Evolutionary conservation across 2,113 vertebrate genomes (phyloP).

Genomic region (Anarhynchus alexandrinus): DNA sequence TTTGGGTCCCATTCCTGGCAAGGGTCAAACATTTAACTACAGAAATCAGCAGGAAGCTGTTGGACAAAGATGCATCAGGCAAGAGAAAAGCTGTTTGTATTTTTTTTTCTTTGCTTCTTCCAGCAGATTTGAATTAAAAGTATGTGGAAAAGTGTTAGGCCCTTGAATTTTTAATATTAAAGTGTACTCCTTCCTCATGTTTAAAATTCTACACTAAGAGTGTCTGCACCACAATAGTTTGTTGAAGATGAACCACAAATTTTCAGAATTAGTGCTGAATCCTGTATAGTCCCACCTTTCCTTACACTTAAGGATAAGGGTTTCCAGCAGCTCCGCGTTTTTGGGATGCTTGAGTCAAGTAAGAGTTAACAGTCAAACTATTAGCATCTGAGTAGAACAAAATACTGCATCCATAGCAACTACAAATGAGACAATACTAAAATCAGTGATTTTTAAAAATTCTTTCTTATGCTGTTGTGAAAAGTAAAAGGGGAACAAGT

Average conservation of each 20-base stretch:
- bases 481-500: not conserved
- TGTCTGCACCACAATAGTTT: not conserved
- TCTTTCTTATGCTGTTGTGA: not conserved
- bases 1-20: slow-evolving; percentile 50
- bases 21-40: slow-evolving; percentile 46
- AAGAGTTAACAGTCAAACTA: not conserved
- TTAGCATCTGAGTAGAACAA: not conserved
- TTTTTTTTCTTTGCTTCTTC: not conserved
- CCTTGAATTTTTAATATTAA: not conserved
- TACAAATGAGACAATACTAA: not conserved
- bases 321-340: not conserved
- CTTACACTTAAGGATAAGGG: not conserved
- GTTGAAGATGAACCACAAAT: not conserved
- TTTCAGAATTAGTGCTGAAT: not conserved
- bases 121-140: slow-evolving; percentile 2
- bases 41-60: slow-evolving; percentile 41
- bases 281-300: not conserved
- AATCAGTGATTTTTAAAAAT: not conserved
- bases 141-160: not conserved
- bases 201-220: not conserved
- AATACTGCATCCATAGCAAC: slow-evolving; percentile 40
- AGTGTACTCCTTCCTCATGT: not conserved
- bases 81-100: slow-evolving; percentile 28
- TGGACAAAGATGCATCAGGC: slow-evolving; percentile 28
- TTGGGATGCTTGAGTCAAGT: not conserved